Base-by-base conservation (phyloP, 1,140 invertebrate genomes). In the Eumeta japonica region DNA sequence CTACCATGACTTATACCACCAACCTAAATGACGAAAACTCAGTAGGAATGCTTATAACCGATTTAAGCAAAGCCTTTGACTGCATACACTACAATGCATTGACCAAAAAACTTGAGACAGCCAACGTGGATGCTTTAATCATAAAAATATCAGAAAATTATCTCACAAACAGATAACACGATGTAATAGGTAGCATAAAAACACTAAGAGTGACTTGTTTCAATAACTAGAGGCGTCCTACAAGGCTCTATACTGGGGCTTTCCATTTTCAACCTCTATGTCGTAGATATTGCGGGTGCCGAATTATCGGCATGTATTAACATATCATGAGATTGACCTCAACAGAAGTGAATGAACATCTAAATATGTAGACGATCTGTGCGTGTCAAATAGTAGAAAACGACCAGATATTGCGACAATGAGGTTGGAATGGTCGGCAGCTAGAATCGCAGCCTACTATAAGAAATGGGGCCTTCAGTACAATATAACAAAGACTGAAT, bases 21-120 rank as follows among this genome's bases (percentile, higher is more conserved):
- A 24, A 31, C 2, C 15, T 41, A 2, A 32, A 3, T 13, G n/a
- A 27, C 18, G 27, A 17, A 27, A 4, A 41, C 15, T 35, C 31
- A 10, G 39, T 41, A 7, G 31, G 31, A 1, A 41, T 41, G 39
- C 14, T 35, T 11, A 14, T 16, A 1, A 41, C 39, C 3, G 39
- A 41, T 20, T 12, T 41, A 3, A 28, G 20, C 10, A 41, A 41
- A 14, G 39, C 39, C 2, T 41, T 41, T 29, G 39, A 41, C n/a
- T n/a, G n/a, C n/a, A n/a, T n/a, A n/a, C n/a, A n/a, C n/a, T n/a
- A n/a, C n/a, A n/a, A n/a, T n/a, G 36, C 20, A 14, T 15, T 41
- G 13, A 34, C 27, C 14, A 24, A 19, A 7, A 41, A 41, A 18
- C 39, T 41, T 16, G 4, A 18, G 11, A 12, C 2, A 11, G 20